Evolutionary conservation across 1,140 invertebrate genomes (phyloP).

Genomic region (Spodoptera litura): DNA sequence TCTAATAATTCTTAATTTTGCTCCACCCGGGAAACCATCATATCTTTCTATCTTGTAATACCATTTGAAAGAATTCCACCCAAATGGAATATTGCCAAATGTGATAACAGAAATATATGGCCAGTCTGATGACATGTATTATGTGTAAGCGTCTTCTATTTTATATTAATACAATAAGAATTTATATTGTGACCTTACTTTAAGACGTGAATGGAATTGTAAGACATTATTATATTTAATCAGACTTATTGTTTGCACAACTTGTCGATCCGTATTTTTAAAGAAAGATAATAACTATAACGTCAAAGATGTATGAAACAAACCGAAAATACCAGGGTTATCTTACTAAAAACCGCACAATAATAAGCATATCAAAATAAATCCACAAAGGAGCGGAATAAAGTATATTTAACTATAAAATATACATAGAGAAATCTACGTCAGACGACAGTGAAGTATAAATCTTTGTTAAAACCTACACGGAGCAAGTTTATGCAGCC

Average conservation of each 20-base stretch:
- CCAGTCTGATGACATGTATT: conserved; percentile 8
- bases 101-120: conserved; percentile 43
- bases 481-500: conserved; percentile 54
- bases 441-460: conserved; percentile 52
- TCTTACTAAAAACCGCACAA: neutral
- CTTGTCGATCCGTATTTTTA: too few species aligned
- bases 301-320: too few species aligned
- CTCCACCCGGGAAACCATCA: conserved; percentile 26
- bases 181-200: conserved; percentile 18
- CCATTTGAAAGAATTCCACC: conserved; percentile 41
- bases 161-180: conserved; percentile 35
- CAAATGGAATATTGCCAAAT: conserved; percentile 41
- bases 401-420: conserved; percentile 38
- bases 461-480: conserved; percentile 61
- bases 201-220: conserved; percentile 29
- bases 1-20: conserved; percentile 30
- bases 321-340: too few species aligned
- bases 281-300: too few species aligned
- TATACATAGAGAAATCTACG: conserved; percentile 27
- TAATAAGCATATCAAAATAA: neutral
- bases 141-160: conserved; percentile 17
- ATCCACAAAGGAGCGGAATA: neutral
- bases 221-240: too few species aligned
- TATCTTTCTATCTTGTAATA: conserved; percentile 29
- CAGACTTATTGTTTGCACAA: too few species aligned